These are phyloP conservation scores for Catharus minimus DNA, from an alignment of 2,113 vertebrate species.

Conservation along the genomic window DNA sequence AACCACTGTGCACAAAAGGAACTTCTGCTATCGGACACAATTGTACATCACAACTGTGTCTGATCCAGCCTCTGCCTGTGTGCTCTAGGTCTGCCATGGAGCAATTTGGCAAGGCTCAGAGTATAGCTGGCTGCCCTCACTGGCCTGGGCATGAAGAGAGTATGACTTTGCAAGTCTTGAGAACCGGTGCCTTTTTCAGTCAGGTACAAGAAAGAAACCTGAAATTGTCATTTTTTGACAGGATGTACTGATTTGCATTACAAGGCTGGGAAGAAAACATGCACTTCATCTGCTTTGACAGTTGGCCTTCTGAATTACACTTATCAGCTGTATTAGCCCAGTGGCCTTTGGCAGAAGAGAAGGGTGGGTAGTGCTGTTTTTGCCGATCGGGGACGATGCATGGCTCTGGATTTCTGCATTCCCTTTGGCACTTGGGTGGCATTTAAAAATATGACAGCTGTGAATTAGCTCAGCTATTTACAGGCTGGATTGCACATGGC, in stretches of 20 bases:
- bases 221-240: conserved; percentile 21
- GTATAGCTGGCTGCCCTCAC: neutral
- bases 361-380: neutral
- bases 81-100: neutral
- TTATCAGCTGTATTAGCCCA: neutral
- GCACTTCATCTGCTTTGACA: conserved; percentile 34
- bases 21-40: accelerated
- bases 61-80: neutral
- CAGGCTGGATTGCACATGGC: conserved; percentile 8
- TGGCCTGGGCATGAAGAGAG: neutral
- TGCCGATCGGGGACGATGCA: neutral
- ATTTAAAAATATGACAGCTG: conserved; percentile 45
- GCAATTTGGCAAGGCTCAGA: neutral
- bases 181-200: neutral
- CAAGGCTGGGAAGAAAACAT: conserved; percentile 22
- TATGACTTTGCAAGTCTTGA: neutral
- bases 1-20: neutral
- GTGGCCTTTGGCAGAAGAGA: neutral
- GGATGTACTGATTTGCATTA: conserved; percentile 19
- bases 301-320: conserved; percentile 40
- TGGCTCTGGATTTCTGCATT: neutral
- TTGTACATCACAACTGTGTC: neutral
- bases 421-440: neutral
- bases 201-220: neutral
- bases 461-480: conserved; percentile 30